These are phyloP conservation scores for Capitulum mitella DNA, from an alignment of 2,888 invertebrate species.

Conservation along the genomic window DNA sequence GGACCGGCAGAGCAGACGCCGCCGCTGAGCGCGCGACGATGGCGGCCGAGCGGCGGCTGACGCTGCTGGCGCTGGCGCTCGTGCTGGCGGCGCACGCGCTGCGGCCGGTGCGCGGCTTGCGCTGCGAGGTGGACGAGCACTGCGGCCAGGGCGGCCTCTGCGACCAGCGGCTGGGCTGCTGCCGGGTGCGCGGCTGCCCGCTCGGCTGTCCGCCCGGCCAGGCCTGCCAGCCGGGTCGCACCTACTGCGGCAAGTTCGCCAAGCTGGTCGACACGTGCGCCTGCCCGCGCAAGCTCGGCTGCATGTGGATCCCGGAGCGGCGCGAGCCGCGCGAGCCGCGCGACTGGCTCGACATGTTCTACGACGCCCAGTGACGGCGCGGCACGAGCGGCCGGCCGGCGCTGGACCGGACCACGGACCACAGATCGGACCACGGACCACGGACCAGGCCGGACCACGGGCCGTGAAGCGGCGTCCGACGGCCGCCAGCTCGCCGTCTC, in stretches of 20 bases:
- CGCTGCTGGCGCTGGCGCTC: background rate
- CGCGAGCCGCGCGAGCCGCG: background rate
- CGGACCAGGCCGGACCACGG: no score
- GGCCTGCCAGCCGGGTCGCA: constrained; percentile 24
- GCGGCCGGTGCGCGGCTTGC: background rate
- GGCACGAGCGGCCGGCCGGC: no score
- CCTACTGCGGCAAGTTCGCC: constrained; percentile 41
- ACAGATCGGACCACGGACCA: no score
- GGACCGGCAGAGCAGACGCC: no score
- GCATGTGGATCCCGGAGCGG: background rate
- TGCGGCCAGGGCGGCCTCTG: background rate
- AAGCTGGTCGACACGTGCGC: constrained; percentile 6
- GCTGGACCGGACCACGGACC: no score
- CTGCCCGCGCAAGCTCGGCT: background rate
- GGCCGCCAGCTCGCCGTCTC: no score
- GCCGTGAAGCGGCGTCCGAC: no score
- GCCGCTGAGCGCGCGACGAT: background rate
- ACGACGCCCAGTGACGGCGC: background rate
- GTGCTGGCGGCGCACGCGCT: background rate
- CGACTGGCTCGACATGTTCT: constrained; percentile 7
- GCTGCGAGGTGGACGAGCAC: background rate
- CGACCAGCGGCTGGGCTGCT: background rate
- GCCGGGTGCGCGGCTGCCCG: constrained; percentile 8
- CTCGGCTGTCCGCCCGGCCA: background rate
- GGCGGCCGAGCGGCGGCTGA: background rate